Evolutionary conservation across 2,888 invertebrate genomes (phyloP).

Genomic region (Cephus sareptanus): DNA sequence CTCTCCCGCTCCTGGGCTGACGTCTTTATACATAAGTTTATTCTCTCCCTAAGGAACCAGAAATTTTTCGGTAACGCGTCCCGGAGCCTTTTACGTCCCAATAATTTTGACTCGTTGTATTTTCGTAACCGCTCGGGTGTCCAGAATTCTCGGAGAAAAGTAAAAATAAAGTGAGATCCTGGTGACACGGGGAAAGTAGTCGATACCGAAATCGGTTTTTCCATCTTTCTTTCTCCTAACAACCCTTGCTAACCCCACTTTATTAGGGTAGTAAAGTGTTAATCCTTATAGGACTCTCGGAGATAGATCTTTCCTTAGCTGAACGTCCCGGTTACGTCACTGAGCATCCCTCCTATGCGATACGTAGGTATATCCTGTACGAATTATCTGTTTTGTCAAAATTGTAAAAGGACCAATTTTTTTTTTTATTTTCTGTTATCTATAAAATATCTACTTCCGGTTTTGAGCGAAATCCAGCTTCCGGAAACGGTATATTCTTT

Average conservation of each 20-base stretch:
- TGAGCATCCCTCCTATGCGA: background rate
- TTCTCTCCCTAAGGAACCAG: background rate
- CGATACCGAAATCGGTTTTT: slow-evolving; percentile 15
- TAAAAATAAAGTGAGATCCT: background rate
- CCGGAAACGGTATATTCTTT: background rate
- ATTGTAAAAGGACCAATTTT: background rate
- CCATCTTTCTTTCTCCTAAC: background rate
- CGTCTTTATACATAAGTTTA: background rate
- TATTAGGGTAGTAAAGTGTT: slow-evolving; percentile 39
- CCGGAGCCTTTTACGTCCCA: background rate
- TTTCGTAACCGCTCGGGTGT: slow-evolving; percentile 2
- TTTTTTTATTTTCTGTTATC: background rate
- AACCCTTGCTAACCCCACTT: slow-evolving; percentile 33
- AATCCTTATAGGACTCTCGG: slow-evolving; percentile 28
- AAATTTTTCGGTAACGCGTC: background rate
- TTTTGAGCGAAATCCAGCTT: background rate
- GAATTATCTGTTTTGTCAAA: background rate
- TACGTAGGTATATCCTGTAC: background rate
- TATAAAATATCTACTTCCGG: background rate
- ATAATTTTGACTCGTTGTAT: background rate
- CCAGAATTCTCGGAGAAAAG: background rate
- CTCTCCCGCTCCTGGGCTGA: background rate
- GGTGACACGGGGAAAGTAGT: background rate
- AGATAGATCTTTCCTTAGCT: background rate
- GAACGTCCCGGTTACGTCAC: background rate